Evolutionary conservation across 2,888 invertebrate species (phyloP), one percentile per base, ranked within the genome.

Genomic region (Pollenia angustigena): DNA sequence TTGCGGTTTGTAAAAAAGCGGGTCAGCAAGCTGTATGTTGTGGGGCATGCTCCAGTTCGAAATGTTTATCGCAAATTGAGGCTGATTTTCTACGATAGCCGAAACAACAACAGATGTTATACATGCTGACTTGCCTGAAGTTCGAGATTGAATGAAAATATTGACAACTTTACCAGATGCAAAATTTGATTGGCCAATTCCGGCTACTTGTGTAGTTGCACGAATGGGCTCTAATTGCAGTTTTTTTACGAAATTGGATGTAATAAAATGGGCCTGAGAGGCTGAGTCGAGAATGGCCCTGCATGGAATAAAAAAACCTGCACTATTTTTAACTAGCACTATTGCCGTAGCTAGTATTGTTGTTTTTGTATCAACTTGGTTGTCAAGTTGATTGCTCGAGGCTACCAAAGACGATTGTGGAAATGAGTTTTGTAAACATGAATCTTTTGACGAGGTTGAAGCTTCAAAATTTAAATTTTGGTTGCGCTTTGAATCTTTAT

Each of bases 1-100:
- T 18, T 76, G 74, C 9, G 81, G 72, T 18, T 58, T 60, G 46
- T 66, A 81, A 40, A 87, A 88, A 6, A 52, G 44, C 18, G 83
- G 87, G 52, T 86, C 87, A 11, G 88, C 87, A 1, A 88, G 69
- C 9, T 14, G 64, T 14, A 52, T 78, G 11, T 87, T 87, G 16
- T 40, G 16, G 8, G 84, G 87, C 54, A 88, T 86, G 32, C 32
- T 32, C 32, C 32, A 32, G 23, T 83, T 83, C 81, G 76, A 68
- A 23, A 12, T 60, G 48, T 81, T 71, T 40, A 86, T 80, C n/a
- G 78, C 16, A 9, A 40, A 69, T 50, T 18, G 50, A 32, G 87
- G 83, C 10, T 88, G 83, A 42, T 81, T 64, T 3, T 82, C 71
- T 14, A 78, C 72, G 11, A 87, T 87, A 4, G 18, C 32, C 32